Base-by-base conservation (phyloP, 2,113 vertebrate genomes). In the Siniperca chuatsi region DNA sequence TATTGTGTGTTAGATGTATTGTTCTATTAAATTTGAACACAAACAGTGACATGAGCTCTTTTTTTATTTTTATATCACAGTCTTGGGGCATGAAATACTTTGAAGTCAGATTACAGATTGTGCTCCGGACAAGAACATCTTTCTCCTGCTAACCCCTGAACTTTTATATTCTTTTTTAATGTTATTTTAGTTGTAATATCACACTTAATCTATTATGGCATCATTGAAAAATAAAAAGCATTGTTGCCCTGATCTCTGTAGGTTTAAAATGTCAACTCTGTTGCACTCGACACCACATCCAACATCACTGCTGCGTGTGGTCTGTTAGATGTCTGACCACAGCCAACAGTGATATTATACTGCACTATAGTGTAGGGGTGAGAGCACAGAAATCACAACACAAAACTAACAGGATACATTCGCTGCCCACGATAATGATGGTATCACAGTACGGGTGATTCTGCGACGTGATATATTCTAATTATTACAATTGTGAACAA, bases 31-130 rank as follows among this genome's bases (percentile, higher is more conserved):
- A 68, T 78, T 60, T 40, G 16, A 87, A 83, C 76, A 89, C 57
- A 84, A 86, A 83, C 52, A 75, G 29, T 67, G 23, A 73, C 54
- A 70, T 78, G 57, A 83, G 50, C 11, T 58, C 15, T 68, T 44
- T 65, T 62, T 81, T 88, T 29, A 66, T 44, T 82, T 82, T 82
- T 76, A 88, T 89, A 72, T 82, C 60, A 71, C 58, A 61, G 7
- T 82, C 35, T 79, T 29, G 2, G 81, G 75, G 74, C 29, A 61
- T 54, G 4, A 85, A 82, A 65, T 29, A 21, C 54, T 75, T 82
- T 67, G 66, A 67, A 81, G 50, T 82, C 75, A 85, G 62, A 84
- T 78, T 82, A 73, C 70, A 65, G 66, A 70, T 58, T 55, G 23
- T 35, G 37, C 35, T 55, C 64, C 12, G 20, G 50, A 79, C 25